Base-by-base conservation (phyloP, 2,113 vertebrate genomes). In the Periophthalmodon schlosseri region DNA sequence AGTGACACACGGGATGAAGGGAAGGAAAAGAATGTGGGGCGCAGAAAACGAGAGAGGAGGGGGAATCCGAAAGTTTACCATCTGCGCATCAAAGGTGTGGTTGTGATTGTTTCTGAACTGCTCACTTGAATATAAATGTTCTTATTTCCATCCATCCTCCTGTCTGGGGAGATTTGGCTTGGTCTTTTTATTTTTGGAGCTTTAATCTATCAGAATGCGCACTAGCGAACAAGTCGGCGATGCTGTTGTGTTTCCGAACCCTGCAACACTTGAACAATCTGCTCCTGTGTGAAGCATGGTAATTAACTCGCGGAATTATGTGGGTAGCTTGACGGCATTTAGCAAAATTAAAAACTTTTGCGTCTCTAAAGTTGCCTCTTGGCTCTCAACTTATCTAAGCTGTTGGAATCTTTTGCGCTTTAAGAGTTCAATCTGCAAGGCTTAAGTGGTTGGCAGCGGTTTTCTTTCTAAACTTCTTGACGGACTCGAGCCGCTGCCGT, bases 71-170 rank as follows among this genome's bases (percentile, higher is more conserved):
- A 80, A 83, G 86, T 88, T 88, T 83, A 79, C 82, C 83, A 86
- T 89, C 87, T 86, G 88, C 84, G 86, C 87, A 84, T 84, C 83
- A 85, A 61, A 85, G 84, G 86, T 79, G 77, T 69, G 74, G 74
- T 78, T 82, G 83, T 82, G 80, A 86, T 85, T 89, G 83, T 81
- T 88, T 88, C 77, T 84, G 77, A 87, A 79, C 16, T 79, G 77
- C 74, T 79, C 73, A 81, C 85, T 82, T 86, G 88, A 88, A 88
- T 88, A 85, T 87, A 86, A 78, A 89, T 84, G 73, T 74, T 83
- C 80, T 89, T 72, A 88, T 87, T 89, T 91, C 39, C 65, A 73
- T 54, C 66, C 28, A 3, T 28, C 28, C 63, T 28, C 66, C 60
- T 46, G 72, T 68, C 79, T 63, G 2, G 69, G 2, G 47, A 83